Conservation (phyloP, 2,797 vertebrate genomes). For the Bothrops alternatus region DNA sequence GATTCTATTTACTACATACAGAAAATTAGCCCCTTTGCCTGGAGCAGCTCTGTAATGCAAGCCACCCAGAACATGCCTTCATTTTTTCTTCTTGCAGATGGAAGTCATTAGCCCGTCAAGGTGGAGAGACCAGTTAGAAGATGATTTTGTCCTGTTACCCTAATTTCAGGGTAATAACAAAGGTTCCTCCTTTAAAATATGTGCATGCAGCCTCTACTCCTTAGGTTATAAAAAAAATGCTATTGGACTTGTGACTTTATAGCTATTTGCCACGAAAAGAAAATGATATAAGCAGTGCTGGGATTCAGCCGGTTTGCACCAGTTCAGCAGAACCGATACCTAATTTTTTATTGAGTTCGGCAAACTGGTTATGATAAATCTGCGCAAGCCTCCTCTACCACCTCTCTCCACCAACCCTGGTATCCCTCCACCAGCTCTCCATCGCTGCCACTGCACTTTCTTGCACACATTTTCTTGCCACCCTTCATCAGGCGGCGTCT, state of each 20-base stretch:
- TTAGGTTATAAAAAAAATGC: background rate
- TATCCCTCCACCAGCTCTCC: too few species aligned
- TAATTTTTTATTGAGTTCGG: too few species aligned
- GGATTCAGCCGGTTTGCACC: too few species aligned
- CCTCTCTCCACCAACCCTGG: too few species aligned
- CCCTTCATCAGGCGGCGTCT: too few species aligned
- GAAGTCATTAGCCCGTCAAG: background rate
- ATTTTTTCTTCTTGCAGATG: background rate
- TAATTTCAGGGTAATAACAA: background rate
- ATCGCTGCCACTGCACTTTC: too few species aligned
- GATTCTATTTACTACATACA: background rate
- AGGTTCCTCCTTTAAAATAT: background rate
- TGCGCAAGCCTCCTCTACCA: too few species aligned
- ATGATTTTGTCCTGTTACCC: background rate
- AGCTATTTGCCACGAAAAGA: background rate
- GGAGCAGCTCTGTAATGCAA: constrained; percentile 21
- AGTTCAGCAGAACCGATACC: too few species aligned
- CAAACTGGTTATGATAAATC: too few species aligned
- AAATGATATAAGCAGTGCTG: background rate
- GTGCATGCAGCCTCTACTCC: background rate
- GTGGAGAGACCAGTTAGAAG: constrained; percentile 7
- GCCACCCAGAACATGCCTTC: constrained; percentile 18
- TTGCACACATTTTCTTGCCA: too few species aligned
- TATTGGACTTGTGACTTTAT: background rate
- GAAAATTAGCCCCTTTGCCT: constrained; percentile 13